Evolutionary conservation across 2,888 invertebrate genomes (phyloP).

Genomic region (Idaea straminata): DNA sequence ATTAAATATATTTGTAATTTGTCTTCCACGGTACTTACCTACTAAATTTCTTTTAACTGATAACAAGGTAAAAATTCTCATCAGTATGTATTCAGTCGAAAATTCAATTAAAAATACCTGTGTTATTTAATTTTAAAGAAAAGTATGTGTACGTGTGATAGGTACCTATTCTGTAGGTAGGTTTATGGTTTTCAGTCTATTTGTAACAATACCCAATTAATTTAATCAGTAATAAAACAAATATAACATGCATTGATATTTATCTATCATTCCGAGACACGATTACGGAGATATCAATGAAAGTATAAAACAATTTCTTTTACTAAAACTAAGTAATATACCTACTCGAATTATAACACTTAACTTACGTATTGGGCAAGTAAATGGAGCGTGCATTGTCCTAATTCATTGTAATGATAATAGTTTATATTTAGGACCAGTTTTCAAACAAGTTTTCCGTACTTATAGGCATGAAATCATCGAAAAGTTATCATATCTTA

Average conservation of each 20-base stretch:
- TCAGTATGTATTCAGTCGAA: too few species aligned
- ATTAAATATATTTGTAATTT: too few species aligned
- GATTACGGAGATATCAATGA: not conserved
- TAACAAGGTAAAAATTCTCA: too few species aligned
- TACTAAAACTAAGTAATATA: not conserved
- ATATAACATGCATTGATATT: not conserved
- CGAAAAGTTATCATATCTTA: constrained; percentile 53
- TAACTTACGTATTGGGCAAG: not conserved
- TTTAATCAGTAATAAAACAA: not conserved
- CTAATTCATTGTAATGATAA: not conserved
- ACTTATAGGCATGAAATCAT: constrained; percentile 23
- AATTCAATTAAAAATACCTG: too few species aligned
- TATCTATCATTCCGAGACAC: not conserved
- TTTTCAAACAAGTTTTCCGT: constrained; percentile 25
- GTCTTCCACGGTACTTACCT: too few species aligned
- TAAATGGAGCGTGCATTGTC: not conserved
- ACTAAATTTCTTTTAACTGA: too few species aligned
- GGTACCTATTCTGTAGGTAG: too few species aligned
- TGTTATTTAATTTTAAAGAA: too few species aligned
- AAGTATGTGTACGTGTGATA: too few species aligned
- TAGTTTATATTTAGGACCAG: constrained; percentile 7
- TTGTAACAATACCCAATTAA: not conserved
- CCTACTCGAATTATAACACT: not conserved
- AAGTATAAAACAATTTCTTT: not conserved
- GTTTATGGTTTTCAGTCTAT: too few species aligned